Conservation (phyloP, 2,888 invertebrate species). For the Trissolcus japonicus region DNA sequence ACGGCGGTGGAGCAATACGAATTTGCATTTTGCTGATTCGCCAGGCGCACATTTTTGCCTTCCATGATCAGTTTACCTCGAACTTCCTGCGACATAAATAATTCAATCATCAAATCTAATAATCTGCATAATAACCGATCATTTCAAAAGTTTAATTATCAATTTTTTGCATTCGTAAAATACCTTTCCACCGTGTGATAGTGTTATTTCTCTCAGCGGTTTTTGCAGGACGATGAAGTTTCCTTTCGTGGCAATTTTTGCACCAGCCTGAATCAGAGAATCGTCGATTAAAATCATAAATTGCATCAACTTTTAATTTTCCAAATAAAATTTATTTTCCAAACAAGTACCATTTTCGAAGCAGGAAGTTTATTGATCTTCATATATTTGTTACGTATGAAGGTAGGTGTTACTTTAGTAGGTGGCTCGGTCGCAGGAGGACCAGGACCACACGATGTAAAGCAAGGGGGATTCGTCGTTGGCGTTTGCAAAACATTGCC, state of each 20-base stretch:
- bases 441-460: conserved; percentile 66
- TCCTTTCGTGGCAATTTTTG: conserved; percentile 77
- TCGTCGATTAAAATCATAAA: neutral
- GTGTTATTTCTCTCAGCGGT: conserved; percentile 76
- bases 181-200: conserved; percentile 72
- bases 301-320: neutral
- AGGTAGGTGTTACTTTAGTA: conserved; percentile 57
- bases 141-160: neutral
- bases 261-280: conserved; percentile 58
- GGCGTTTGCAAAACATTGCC: conserved; percentile 23
- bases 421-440: conserved; percentile 61
- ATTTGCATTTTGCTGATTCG: conserved; percentile 64
- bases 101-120: neutral
- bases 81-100: conserved; percentile 67
- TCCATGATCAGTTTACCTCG: conserved; percentile 72
- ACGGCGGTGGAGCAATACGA: conserved; percentile 58
- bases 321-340: neutral
- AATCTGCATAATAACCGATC: too few relatives aligned
- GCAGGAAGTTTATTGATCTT: conserved; percentile 65
- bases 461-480: conserved; percentile 31
- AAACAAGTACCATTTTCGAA: conserved; percentile 66
- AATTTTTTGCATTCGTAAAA: neutral
- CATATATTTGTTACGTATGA: conserved; percentile 66
- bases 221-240: conserved; percentile 81
- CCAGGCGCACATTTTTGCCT: conserved; percentile 68